These are phyloP conservation scores for Portevinia maculata DNA, from an alignment of 2,888 invertebrate genomes.

Conservation along the genomic window DNA sequence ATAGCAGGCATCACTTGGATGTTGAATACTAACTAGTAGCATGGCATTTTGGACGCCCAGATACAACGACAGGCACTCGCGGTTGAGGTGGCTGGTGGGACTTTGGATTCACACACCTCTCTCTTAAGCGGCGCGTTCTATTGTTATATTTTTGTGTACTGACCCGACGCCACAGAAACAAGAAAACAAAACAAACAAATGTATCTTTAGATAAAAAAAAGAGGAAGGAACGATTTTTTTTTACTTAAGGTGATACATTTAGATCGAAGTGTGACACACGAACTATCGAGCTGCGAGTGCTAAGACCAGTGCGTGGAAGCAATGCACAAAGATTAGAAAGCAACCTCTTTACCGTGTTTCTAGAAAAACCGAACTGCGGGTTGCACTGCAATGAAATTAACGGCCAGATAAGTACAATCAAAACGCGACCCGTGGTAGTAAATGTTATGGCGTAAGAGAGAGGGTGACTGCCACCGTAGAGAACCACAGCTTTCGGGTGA, in stretches of 20 bases:
- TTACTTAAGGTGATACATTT: slow-evolving; percentile 44
- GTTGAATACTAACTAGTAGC: slow-evolving; percentile 58
- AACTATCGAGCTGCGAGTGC: slow-evolving; percentile 48
- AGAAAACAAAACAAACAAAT: slow-evolving; percentile 18
- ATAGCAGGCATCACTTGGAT: slow-evolving; percentile 41
- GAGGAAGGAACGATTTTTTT: slow-evolving; percentile 3
- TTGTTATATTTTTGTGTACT: slow-evolving; percentile 57
- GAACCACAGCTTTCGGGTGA: slow-evolving; percentile 12
- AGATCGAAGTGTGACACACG: slow-evolving; percentile 56
- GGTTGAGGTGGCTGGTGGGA: slow-evolving; percentile 21
- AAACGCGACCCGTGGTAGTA: slow-evolving; percentile 42
- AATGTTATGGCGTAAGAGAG: slow-evolving; percentile 31
- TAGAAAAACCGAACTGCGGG: slow-evolving; percentile 41
- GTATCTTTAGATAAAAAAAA: slow-evolving; percentile 23
- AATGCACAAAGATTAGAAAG: slow-evolving; percentile 35
- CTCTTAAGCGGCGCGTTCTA: slow-evolving; percentile 22
- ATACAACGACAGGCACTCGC: slow-evolving; percentile 39
- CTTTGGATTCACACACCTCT: slow-evolving; percentile 28
- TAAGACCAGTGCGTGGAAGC: neutral
- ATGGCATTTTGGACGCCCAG: slow-evolving; percentile 57
- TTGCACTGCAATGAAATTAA: slow-evolving; percentile 52
- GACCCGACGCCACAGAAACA: slow-evolving; percentile 55
- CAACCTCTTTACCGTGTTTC: slow-evolving; percentile 8
- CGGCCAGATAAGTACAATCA: slow-evolving; percentile 46
- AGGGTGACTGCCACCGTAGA: slow-evolving; percentile 26